phyloP scores from a whole-genome alignment of 2,797 vertebrate genomes.

The Streptopelia turtur region DNA sequence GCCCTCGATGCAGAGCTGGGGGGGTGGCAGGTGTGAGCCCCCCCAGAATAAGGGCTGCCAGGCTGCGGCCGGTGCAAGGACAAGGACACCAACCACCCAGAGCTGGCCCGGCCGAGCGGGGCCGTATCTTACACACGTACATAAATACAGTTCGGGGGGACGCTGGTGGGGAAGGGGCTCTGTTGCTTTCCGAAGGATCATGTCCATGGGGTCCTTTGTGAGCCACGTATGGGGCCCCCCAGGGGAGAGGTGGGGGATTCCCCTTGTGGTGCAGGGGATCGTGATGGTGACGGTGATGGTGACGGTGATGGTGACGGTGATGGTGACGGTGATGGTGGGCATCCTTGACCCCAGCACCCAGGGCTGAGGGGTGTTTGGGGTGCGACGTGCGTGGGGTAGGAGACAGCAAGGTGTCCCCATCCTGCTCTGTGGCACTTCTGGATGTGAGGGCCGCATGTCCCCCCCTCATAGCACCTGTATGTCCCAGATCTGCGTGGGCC shows the following conservation, averaged over 20 bases:
- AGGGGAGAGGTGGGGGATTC: background rate
- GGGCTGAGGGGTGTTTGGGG: background rate
- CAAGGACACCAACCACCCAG: background rate
- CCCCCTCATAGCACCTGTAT: constrained; percentile 80
- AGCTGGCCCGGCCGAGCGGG: background rate
- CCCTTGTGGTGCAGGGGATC: background rate
- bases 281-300: too few species aligned
- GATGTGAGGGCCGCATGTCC: rapidly evolving
- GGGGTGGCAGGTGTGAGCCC: background rate
- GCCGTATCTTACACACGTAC: constrained; percentile 46
- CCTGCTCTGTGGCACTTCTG: background rate
- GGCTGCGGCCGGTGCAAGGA: background rate
- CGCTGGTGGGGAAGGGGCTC: background rate
- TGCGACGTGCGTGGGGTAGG: rapidly evolving
- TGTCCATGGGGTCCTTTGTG: rapidly evolving
- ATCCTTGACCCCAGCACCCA: background rate
- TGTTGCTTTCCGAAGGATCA: rapidly evolving
- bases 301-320: too few species aligned
- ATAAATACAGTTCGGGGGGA: constrained; percentile 47
- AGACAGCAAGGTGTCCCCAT: background rate
- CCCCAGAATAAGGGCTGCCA: rapidly evolving
- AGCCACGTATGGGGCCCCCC: rapidly evolving
- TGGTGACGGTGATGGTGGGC: too few species aligned
- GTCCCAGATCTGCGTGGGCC: constrained; percentile 86
- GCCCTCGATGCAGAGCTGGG: background rate